A percentile compares a stretch with the other conserved stretches of the same genome.
Evolutionary conservation across 2,888 invertebrate genomes (phyloP).

Genomic region (Anodontia alba): DNA sequence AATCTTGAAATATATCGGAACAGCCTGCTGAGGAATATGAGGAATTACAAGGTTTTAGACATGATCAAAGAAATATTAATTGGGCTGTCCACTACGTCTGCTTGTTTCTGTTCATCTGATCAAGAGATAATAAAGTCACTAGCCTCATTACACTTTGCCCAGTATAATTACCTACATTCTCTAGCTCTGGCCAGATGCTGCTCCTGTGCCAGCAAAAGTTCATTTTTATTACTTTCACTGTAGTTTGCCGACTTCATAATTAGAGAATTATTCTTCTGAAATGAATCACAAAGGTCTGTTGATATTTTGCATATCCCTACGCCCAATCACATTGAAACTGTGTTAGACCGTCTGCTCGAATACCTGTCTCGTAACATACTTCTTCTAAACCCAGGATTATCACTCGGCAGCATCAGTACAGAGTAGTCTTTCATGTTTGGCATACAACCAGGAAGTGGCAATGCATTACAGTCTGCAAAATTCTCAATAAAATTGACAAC

Average conservation of each 20-base stretch:
- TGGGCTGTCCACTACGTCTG: neutral
- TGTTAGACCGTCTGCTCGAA: neutral
- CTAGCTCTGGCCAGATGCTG: conserved; percentile 6
- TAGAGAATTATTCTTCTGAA: neutral
- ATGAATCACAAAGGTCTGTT: neutral
- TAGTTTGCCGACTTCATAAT: conserved; percentile 1
- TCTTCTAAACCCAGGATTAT: neutral
- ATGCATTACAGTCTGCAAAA: conserved; percentile 1
- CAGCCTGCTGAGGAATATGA: conserved; percentile 1
- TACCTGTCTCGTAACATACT: neutral
- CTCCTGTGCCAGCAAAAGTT: neutral
- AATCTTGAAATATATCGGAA: neutral
- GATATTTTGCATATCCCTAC: neutral
- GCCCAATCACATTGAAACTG: neutral
- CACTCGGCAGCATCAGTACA: neutral
- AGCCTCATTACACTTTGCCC: neutral
- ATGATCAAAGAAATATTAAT: neutral
- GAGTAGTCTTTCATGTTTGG: conserved; percentile 6
- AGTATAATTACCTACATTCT: neutral
- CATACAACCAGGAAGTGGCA: neutral
- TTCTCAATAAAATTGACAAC: neutral
- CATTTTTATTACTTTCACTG: neutral
- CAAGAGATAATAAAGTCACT: neutral
- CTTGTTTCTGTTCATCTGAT: neutral
- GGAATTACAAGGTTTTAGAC: neutral